phyloP scores from a whole-genome alignment of 1,140 invertebrate species.

The Apis dorsata region DNA sequence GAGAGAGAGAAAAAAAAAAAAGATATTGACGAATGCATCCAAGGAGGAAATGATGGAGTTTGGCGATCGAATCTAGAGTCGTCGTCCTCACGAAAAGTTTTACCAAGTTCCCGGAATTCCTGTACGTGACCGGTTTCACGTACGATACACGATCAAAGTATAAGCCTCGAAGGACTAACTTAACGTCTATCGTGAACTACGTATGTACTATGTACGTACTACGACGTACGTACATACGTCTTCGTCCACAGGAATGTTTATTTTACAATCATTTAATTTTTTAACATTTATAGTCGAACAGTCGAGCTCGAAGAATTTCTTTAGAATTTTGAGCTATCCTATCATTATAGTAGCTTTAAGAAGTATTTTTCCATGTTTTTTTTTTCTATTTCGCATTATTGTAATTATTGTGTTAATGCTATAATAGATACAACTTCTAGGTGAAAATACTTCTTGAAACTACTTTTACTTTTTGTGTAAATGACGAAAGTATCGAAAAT shows the following conservation, averaged over 20 bases:
- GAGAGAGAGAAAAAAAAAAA: not conserved
- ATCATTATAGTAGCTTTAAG: too few species aligned
- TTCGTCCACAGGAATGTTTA: not conserved
- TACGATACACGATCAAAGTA: not conserved
- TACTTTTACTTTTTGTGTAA: too few species aligned
- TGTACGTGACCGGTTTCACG: constrained; percentile 3
- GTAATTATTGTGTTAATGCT: too few species aligned
- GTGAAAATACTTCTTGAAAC: too few species aligned
- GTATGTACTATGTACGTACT: too few species aligned
- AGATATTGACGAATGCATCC: not conserved
- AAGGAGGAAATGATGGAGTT: not conserved
- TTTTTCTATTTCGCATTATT: too few species aligned
- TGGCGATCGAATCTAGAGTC: constrained; percentile 10
- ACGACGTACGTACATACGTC: too few species aligned
- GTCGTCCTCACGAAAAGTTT: not conserved
- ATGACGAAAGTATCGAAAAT: too few species aligned
- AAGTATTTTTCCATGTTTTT: too few species aligned
- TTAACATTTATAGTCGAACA: not conserved
- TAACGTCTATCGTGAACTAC: not conserved
- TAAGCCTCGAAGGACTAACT: not conserved
- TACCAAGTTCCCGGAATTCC: not conserved
- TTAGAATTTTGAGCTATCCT: not conserved
- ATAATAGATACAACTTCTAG: too few species aligned
- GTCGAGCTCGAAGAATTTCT: not conserved
- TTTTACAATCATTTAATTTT: not conserved